Percentiles rank a stretch among this genome's conserved stretches.
These are phyloP conservation scores for Chionoecetes opilio DNA, from an alignment of 1,140 invertebrate species.

Conservation along the genomic window DNA sequence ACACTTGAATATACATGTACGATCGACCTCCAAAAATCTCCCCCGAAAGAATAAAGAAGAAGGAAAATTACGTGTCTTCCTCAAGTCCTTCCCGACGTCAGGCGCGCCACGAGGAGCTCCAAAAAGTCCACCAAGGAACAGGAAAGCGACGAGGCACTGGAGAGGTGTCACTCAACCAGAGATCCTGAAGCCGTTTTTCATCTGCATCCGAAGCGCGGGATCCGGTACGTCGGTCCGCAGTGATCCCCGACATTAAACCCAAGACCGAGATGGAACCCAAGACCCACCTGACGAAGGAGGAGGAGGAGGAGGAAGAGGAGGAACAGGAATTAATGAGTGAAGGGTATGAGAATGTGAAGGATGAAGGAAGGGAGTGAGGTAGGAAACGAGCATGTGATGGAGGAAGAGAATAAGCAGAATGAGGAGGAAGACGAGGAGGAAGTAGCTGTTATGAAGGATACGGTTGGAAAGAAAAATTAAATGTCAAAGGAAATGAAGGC, in stretches of 20 bases:
- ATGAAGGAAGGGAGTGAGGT: not conserved
- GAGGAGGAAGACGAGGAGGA: not conserved
- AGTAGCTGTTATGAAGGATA: not conserved
- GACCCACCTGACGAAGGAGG: not conserved
- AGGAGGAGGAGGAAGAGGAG: not conserved
- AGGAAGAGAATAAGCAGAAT: not conserved
- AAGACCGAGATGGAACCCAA: constrained; percentile 29
- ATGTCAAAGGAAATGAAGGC: constrained; percentile 24
- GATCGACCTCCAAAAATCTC: too few relatives aligned
- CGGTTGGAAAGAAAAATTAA: not conserved
- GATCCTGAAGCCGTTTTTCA: constrained; percentile 62
- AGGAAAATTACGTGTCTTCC: not conserved
- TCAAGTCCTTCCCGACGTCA: not conserved
- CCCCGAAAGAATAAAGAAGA: not conserved
- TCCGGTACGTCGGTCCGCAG: constrained; percentile 33
- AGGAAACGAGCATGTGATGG: not conserved
- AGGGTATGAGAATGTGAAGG: not conserved
- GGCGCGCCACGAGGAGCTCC: not conserved
- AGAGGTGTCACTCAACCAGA: constrained; percentile 38
- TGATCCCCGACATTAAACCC: constrained; percentile 67
- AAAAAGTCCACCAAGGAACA: not conserved
- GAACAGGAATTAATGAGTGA: not conserved
- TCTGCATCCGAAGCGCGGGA: constrained; percentile 51
- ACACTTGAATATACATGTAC: too few relatives aligned
- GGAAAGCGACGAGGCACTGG: constrained; percentile 42